A percentile compares a stretch with the other conserved stretches of the same genome.
Conservation (phyloP, 2,113 vertebrate species). For the Maccullochella peelii region DNA sequence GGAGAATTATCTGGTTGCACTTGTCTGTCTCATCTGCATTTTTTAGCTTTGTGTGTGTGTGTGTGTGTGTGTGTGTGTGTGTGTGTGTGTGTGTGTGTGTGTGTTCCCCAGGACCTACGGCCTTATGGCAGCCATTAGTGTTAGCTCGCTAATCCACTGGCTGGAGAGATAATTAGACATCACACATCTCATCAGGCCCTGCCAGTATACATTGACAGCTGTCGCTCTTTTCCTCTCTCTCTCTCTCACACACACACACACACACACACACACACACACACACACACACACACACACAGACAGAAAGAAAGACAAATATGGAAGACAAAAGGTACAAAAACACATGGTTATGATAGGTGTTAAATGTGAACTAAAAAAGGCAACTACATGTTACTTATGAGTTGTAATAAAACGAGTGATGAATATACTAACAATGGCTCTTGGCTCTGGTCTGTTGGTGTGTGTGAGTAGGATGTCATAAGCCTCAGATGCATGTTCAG, state of each 20-base stretch:
- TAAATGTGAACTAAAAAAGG: not conserved
- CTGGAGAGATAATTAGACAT: constrained; percentile 63
- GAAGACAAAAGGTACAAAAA: constrained; percentile 1
- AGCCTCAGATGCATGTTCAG: constrained; percentile 50
- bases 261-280: not conserved
- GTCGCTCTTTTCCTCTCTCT: not conserved
- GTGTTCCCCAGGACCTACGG: constrained; percentile 4
- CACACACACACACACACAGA: not conserved
- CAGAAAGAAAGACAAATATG: not conserved
- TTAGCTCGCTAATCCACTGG: constrained; percentile 55
- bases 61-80: constrained; percentile 7
- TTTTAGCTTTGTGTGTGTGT: not conserved
- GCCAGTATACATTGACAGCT: constrained; percentile 45
- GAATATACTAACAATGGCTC: constrained; percentile 15
- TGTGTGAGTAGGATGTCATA: constrained; percentile 48
- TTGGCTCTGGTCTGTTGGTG: constrained; percentile 23
- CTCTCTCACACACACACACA: not conserved
- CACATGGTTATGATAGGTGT: not conserved
- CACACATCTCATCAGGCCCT: constrained; percentile 49
- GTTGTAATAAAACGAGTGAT: not conserved
- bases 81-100: constrained; percentile 2
- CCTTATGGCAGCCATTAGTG: constrained; percentile 55
- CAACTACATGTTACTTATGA: not conserved
- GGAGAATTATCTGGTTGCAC: constrained; percentile 1
- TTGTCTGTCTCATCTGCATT: constrained; percentile 15